Evolutionary conservation across 2,797 vertebrate species (phyloP).

Genomic region (Thalassophryne amazonica): DNA sequence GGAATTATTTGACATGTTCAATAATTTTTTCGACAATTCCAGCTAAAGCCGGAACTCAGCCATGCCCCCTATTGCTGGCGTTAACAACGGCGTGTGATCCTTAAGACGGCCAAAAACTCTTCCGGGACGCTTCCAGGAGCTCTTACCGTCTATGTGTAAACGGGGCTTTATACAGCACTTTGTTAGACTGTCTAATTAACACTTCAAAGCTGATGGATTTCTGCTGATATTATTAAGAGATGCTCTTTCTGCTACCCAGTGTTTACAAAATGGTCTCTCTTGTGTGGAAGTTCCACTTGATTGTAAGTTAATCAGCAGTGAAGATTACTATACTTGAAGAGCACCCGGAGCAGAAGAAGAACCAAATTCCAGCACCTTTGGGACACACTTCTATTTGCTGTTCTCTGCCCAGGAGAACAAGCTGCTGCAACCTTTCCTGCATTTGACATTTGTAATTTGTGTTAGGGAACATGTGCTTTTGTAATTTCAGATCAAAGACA

Average conservation of each 20-base stretch:
- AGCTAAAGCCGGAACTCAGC: too few species aligned
- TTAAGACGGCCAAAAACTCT: too few species aligned
- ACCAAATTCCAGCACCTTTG: neutral
- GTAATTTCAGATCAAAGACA: neutral
- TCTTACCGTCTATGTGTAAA: too few species aligned
- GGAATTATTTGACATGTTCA: too few species aligned
- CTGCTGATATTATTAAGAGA: neutral
- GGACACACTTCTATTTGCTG: neutral
- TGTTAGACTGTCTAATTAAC: too few species aligned
- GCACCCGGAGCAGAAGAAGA: neutral
- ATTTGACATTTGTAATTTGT: conserved; percentile 18
- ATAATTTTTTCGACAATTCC: too few species aligned
- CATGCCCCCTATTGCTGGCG: too few species aligned
- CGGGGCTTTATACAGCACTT: too few species aligned
- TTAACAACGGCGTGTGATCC: too few species aligned
- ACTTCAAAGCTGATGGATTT: too few species aligned
- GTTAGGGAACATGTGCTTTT: neutral
- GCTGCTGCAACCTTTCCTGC: neutral
- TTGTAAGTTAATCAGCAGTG: neutral
- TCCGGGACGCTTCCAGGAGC: too few species aligned
- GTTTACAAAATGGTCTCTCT: neutral
- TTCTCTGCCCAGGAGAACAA: neutral
- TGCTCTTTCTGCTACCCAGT: neutral
- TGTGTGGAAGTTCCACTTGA: neutral
- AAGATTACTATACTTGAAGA: neutral